phyloP scores from a whole-genome alignment of 2,888 invertebrate genomes.

The Scaptomyza tumidula region DNA sequence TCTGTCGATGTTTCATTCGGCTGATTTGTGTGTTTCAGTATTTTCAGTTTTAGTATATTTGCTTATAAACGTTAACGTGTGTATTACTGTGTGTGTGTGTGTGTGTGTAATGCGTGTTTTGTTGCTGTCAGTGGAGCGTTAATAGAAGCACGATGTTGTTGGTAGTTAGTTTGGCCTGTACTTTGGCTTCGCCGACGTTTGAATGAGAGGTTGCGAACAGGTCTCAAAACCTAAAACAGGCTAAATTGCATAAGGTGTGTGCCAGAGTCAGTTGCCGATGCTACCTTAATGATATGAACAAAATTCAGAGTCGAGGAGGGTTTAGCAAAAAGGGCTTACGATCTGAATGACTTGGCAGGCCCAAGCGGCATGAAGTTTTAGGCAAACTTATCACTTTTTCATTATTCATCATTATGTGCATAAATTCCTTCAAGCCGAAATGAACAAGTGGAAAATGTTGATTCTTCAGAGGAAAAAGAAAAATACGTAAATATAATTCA shows the following conservation, averaged over 20 bases:
- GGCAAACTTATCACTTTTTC: slow-evolving; percentile 13
- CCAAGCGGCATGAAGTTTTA: slow-evolving; percentile 61
- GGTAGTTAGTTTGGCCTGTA: slow-evolving; percentile 55
- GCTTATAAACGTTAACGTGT: slow-evolving; percentile 1
- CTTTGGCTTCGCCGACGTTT: slow-evolving; percentile 46
- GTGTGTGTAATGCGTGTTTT: slow-evolving; percentile 60
- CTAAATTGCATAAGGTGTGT: slow-evolving; percentile 50
- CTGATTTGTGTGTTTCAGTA: slow-evolving; percentile 63
- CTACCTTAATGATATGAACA: slow-evolving; percentile 55
- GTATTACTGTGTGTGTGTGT: not conserved
- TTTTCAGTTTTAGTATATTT: slow-evolving; percentile 40
- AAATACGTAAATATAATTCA: too few species aligned
- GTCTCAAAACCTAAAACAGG: slow-evolving; percentile 15
- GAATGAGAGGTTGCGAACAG: slow-evolving; percentile 39
- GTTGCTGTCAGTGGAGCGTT: slow-evolving; percentile 76
- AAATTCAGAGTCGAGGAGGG: slow-evolving; percentile 1
- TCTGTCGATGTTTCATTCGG: slow-evolving; percentile 78
- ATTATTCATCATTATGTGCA: slow-evolving; percentile 35
- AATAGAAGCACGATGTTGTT: slow-evolving; percentile 72
- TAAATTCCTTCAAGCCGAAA: not conserved
- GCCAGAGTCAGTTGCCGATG: slow-evolving; percentile 35
- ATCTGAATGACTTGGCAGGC: slow-evolving; percentile 59
- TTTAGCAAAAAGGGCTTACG: slow-evolving; percentile 42
- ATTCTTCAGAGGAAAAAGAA: not conserved
- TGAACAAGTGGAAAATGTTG: not conserved